phyloP scores from a whole-genome alignment of 2,113 vertebrate species.

The Hyla sarda region DNA sequence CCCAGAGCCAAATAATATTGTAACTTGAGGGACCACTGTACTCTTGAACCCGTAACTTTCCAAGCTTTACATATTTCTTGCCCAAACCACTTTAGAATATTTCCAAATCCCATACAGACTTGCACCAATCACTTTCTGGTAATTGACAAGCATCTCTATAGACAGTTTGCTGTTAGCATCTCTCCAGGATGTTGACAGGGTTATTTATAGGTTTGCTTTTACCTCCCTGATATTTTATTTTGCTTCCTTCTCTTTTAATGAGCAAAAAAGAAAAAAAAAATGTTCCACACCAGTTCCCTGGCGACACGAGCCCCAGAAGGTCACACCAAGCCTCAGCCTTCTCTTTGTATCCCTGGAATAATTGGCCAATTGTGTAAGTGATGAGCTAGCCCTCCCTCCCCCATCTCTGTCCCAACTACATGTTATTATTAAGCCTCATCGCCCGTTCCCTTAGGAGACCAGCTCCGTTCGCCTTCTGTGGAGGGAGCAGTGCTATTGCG shows the following conservation, averaged over 20 bases:
- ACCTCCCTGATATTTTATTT: constrained; percentile 28
- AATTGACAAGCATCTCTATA: not conserved
- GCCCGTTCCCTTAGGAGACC: constrained; percentile 70
- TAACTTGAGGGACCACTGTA: not conserved
- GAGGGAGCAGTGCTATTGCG: constrained; percentile 72
- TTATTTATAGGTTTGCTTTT: not conserved
- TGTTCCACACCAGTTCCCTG: constrained; percentile 74
- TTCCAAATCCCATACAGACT: not conserved
- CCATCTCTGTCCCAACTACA: constrained; percentile 65
- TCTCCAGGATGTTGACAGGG: not conserved
- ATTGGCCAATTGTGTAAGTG: constrained; percentile 76
- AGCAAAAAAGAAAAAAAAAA: too few species aligned
- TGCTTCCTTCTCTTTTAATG: constrained; percentile 22
- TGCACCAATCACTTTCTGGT: not conserved
- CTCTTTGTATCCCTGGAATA: constrained; percentile 71
- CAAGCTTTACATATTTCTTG: not conserved
- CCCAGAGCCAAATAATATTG: too few species aligned
- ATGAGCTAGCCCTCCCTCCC: constrained; percentile 69
- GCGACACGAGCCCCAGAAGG: constrained; percentile 72
- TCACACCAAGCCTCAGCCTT: constrained; percentile 70
- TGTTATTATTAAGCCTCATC: constrained; percentile 62
- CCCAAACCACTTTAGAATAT: not conserved
- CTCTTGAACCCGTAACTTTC: not conserved
- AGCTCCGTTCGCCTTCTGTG: constrained; percentile 67
- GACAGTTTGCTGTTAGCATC: not conserved